Percentiles rank a stretch among this genome's conserved stretches.
Conservation (phyloP, 1,140 invertebrate genomes). For the Drosophila serrata region DNA sequence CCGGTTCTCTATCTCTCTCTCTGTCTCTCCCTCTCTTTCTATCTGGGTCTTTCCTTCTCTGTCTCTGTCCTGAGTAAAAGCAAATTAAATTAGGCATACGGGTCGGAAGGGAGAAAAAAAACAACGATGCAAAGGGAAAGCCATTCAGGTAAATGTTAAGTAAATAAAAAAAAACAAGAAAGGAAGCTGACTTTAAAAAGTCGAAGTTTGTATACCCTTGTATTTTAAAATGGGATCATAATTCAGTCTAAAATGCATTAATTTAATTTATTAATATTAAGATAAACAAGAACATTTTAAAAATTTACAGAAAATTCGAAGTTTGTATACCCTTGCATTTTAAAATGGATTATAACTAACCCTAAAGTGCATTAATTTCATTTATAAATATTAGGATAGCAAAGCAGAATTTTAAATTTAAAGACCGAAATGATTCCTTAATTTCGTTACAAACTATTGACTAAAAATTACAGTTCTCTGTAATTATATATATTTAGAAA, state of each 20-base stretch:
- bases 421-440: too few species aligned
- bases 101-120: neutral
- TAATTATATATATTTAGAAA: too few species aligned
- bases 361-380: too few species aligned
- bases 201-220: neutral
- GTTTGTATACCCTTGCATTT: too few species aligned
- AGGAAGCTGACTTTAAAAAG: neutral
- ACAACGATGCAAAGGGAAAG: slow-evolving; percentile 9
- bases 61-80: slow-evolving; percentile 15
- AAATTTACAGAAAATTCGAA: too few species aligned
- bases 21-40: neutral
- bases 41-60: neutral
- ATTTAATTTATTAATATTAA: too few species aligned
- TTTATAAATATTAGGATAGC: too few species aligned
- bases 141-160: slow-evolving; percentile 53
- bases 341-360: too few species aligned
- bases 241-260: neutral
- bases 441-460: too few species aligned
- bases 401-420: too few species aligned
- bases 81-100: slow-evolving; percentile 65
- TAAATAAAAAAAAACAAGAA: slow-evolving; percentile 51
- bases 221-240: neutral
- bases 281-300: too few species aligned
- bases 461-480: too few species aligned
- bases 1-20: slow-evolving; percentile 6